phyloP scores from a whole-genome alignment of 2,113 vertebrate species.

The Callithrix jacchus region DNA sequence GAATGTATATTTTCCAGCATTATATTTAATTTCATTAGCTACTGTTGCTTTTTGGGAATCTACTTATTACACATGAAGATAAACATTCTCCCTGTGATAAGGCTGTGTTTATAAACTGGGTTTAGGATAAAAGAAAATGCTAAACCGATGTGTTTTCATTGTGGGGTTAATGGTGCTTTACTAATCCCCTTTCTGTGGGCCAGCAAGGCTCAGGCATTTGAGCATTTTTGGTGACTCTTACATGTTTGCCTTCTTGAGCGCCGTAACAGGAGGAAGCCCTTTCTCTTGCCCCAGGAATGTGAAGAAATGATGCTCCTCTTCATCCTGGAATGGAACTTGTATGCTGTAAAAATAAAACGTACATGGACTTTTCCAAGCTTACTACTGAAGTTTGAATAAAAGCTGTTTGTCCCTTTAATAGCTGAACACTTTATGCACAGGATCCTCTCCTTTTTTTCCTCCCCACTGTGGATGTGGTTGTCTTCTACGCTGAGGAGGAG shows the following conservation, averaged over 20 bases:
- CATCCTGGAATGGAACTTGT: background rate
- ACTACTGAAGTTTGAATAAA: background rate
- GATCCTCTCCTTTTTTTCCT: background rate
- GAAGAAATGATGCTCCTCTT: background rate
- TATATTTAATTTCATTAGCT: conserved; percentile 84
- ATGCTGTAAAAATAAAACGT: background rate
- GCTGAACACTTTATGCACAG: background rate
- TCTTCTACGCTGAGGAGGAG: background rate
- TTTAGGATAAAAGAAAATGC: conserved; percentile 83
- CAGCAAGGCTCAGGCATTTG: conserved; percentile 68
- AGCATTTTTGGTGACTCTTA: conserved; percentile 42
- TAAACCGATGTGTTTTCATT: conserved; percentile 79
- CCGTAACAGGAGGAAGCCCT: background rate
- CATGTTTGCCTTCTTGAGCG: background rate
- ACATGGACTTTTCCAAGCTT: background rate
- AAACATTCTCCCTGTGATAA: conserved; percentile 83
- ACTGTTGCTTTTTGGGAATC: conserved; percentile 81
- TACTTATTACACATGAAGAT: conserved; percentile 79
- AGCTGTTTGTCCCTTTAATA: background rate
- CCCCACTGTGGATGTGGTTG: accelerated
- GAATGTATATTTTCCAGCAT: conserved; percentile 75
- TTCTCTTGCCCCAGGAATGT: background rate
- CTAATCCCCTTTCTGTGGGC: conserved; percentile 80
- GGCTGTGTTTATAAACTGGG: conserved; percentile 81
- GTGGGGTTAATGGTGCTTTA: conserved; percentile 83